phyloP scores from a whole-genome alignment of 1,140 invertebrate species.

The Drosophila tsacasi region DNA sequence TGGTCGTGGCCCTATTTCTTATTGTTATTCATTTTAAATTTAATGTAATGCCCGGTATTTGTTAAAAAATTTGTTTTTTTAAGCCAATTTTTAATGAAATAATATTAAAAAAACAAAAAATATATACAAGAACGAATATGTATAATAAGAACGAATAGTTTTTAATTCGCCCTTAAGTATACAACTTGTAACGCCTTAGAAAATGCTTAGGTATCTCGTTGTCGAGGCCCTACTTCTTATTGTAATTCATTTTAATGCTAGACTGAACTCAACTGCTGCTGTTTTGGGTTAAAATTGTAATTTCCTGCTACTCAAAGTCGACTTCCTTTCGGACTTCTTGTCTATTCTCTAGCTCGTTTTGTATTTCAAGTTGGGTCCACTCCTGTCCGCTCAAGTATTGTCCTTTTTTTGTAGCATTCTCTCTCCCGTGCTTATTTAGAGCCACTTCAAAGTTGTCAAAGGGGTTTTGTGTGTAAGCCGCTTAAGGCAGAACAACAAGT shows the following conservation, averaged over 20 bases:
- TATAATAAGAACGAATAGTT: too few species aligned
- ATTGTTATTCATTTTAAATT: slow-evolving; percentile 3
- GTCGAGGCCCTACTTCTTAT: slow-evolving; percentile 1
- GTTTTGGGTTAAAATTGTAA: slow-evolving; percentile 72
- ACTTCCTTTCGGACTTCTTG: slow-evolving; percentile 49
- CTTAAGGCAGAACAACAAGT: slow-evolving; percentile 43
- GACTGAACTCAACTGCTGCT: slow-evolving; percentile 31
- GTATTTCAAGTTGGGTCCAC: slow-evolving; percentile 29
- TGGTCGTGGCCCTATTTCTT: neutral
- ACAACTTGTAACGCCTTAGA: neutral
- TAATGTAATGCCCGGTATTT: too few species aligned
- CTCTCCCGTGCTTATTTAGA: neutral
- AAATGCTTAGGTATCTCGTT: neutral
- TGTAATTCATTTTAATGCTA: slow-evolving; percentile 72
- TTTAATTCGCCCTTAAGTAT: too few species aligned
- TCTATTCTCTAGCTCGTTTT: slow-evolving; percentile 10
- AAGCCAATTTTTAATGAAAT: too few species aligned
- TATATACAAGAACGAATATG: too few species aligned
- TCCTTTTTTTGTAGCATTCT: slow-evolving; percentile 5
- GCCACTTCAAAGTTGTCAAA: slow-evolving; percentile 36
- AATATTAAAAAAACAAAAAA: neutral
- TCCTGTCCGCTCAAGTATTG: slow-evolving; percentile 7
- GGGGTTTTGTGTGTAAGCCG: slow-evolving; percentile 38
- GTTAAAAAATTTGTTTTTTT: too few species aligned
- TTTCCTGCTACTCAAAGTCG: slow-evolving; percentile 74